A percentile compares a stretch with the other conserved stretches of the same genome.
Evolutionary conservation across 2,113 vertebrate genomes (phyloP).

Genomic region (Larimichthys polyactis): DNA sequence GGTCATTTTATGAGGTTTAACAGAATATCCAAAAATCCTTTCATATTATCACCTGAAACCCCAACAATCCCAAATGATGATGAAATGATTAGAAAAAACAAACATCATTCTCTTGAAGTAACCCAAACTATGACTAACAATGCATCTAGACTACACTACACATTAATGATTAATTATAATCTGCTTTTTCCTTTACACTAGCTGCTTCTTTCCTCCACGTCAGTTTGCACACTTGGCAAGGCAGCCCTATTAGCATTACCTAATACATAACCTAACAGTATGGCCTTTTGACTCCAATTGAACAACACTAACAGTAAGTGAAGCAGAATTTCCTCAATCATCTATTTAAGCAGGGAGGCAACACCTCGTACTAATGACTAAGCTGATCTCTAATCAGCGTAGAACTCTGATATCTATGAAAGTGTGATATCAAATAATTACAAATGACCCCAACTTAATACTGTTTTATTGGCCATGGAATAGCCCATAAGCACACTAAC

Average conservation of each 20-base stretch:
- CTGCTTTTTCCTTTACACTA: not conserved
- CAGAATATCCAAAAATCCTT: not conserved
- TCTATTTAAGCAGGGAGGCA: not conserved
- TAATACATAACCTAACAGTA: slow-evolving; percentile 43
- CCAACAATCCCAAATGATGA: not conserved
- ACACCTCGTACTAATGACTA: slow-evolving; percentile 24
- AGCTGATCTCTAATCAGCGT: slow-evolving; percentile 23
- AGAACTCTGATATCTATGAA: no score
- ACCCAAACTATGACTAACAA: not conserved
- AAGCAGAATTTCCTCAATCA: not conserved
- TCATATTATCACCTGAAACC: not conserved
- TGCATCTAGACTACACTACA: not conserved
- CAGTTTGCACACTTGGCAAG: slow-evolving; percentile 1
- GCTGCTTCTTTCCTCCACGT: not conserved
- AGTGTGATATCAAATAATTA: slow-evolving; percentile 7
- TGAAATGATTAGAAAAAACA: no score
- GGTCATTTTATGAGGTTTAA: not conserved
- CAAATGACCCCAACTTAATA: not conserved
- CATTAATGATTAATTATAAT: not conserved
- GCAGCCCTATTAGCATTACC: not conserved
- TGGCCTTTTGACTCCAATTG: slow-evolving; percentile 59
- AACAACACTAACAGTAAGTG: slow-evolving; percentile 20
- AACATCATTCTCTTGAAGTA: not conserved
- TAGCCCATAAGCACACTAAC: not conserved
- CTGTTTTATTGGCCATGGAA: slow-evolving; percentile 20